Evolutionary conservation across 2,797 vertebrate genomes (phyloP), one percentile per base, ranked within the genome.

Genomic region (Vultur gryphus): DNA sequence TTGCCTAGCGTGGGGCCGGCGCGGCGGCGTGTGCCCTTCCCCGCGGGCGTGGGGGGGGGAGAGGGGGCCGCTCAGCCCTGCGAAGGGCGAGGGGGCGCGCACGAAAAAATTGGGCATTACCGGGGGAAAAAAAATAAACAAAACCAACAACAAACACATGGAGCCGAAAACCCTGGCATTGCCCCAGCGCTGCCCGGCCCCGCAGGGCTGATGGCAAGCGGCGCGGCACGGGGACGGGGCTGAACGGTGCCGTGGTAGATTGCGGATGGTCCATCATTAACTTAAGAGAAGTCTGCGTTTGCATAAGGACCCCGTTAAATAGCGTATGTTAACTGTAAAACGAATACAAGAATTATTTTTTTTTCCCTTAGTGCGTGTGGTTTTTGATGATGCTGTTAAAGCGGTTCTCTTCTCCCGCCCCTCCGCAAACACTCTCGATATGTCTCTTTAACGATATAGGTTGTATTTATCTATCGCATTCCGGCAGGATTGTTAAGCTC

Each of bases 381-480:
- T 2, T 59, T 86, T 76, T 35, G 85, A 75, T 48, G 75, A 33
- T 71, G 79, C 80, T 46, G 6, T 70, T 48, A 2, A 35, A 64
- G 4, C 52, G 11, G 16, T 35, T 46, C 33, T 70, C 16, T 46
- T 9, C 84, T 72, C 57, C 77, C 65, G 37, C 72, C 76, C 73
- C 62, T 83, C 75, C n/a, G 35, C 80, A 84, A 48, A 84, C 33
- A 39, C 72, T 75, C 88, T 48, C 66, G 33, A 43, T 72, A 61
- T 84, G 48, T 90, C 59, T 54, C 91, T 96, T 86, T 44, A 73
- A 37, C 73, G 3, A 14, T 33, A 29, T 9, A 46, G 52, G 62
- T 37, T 23, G 57, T 90, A 79, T 97, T 97, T 96, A 77, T 95
- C 88, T 70, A 52, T 59, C 81, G 67, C 93, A 76, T 97, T 95